Evolutionary conservation across 2,113 vertebrate genomes (phyloP).

Genomic region (Sigmodon hispidus): DNA sequence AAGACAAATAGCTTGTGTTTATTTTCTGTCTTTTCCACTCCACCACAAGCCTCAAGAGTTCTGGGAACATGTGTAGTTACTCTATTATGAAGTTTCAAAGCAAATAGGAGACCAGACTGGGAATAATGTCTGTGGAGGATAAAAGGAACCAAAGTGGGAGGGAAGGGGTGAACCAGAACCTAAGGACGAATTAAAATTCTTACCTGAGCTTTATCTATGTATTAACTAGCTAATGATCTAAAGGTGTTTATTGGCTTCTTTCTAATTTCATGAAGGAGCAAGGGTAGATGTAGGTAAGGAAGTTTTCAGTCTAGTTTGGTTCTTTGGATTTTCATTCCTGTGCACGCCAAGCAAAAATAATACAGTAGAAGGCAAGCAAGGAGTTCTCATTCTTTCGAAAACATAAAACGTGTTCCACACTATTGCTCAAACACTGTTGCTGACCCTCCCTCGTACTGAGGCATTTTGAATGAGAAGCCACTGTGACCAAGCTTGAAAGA

Average conservation of each 20-base stretch:
- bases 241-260: not conserved
- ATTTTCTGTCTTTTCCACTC: constrained; percentile 19
- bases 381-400: not conserved
- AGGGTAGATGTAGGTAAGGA: not conserved
- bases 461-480: constrained; percentile 10
- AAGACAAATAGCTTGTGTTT: not conserved
- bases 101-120: not conserved
- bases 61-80: not conserved
- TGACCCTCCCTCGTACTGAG: not conserved
- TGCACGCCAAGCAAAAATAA: not conserved
- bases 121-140: not conserved
- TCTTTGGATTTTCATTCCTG: constrained; percentile 40
- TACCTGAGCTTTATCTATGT: not conserved
- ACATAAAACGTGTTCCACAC: not conserved
- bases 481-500: not conserved
- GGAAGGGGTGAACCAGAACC: not conserved
- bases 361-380: not conserved
- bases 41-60: not conserved
- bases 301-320: not conserved
- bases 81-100: not conserved
- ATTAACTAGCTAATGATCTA: not conserved
- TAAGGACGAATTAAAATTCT: not conserved
- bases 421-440: not conserved
- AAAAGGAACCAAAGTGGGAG: not conserved
- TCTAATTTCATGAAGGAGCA: not conserved